Evolutionary conservation across 2,113 vertebrate genomes (phyloP).

Genomic region (Cromileptes altivelis): DNA sequence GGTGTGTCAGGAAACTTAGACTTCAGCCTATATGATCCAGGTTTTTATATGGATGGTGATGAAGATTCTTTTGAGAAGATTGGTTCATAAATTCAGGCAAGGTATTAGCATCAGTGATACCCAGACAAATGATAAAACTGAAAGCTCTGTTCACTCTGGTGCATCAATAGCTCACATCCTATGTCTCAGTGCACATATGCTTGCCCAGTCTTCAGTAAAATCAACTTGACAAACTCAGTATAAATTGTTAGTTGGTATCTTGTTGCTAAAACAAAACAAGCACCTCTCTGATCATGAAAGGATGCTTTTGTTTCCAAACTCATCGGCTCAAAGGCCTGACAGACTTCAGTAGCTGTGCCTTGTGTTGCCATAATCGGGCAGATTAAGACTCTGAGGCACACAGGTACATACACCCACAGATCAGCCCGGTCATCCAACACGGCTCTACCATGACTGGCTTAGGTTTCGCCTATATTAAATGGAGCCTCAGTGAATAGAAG

Average conservation of each 20-base stretch:
- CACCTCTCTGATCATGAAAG: background rate
- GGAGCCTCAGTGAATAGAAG: slow-evolving; percentile 80
- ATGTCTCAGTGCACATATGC: background rate
- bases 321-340: slow-evolving; percentile 1
- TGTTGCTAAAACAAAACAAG: background rate
- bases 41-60: background rate
- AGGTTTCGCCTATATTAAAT: slow-evolving; percentile 85
- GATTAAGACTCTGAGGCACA: slow-evolving; percentile 58
- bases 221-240: background rate
- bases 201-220: slow-evolving; percentile 16
- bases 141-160: background rate
- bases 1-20: background rate
- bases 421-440: slow-evolving; percentile 77
- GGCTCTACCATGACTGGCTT: slow-evolving; percentile 76
- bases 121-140: background rate
- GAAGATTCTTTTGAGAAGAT: background rate
- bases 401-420: slow-evolving; percentile 52
- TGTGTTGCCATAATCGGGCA: slow-evolving; percentile 28
- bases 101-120: background rate
- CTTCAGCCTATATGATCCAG: background rate
- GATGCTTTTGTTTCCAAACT: slow-evolving; percentile 16
- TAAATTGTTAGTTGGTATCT: background rate
- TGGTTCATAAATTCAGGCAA: background rate
- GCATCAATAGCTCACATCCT: background rate
- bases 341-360: slow-evolving; percentile 34